These are phyloP conservation scores for Steinernema feltiae DNA, from an alignment of 1,140 invertebrate species.

Conservation along the genomic window DNA sequence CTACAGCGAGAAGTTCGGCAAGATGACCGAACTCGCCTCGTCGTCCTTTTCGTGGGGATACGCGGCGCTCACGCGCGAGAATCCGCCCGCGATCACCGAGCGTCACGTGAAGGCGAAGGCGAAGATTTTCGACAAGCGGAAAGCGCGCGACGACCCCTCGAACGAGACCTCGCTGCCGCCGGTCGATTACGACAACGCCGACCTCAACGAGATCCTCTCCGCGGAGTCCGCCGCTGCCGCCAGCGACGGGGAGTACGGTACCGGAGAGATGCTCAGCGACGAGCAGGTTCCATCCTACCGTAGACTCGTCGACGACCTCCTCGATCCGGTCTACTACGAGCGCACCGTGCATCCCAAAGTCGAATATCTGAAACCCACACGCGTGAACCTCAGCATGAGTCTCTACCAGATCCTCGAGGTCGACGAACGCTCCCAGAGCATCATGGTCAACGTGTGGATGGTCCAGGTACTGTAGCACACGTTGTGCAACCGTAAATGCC, in stretches of 20 bases:
- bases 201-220: neutral
- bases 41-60: neutral
- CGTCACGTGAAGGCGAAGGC: neutral
- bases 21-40: neutral
- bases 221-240: too few relatives aligned
- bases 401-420: conserved; percentile 55
- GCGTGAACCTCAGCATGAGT: conserved; percentile 52
- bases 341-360: conserved; percentile 48
- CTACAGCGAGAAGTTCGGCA: neutral
- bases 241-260: neutral
- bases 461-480: conserved; percentile 25
- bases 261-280: neutral
- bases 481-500: neutral
- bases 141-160: neutral
- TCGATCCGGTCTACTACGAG: conserved; percentile 51
- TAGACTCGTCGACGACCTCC: conserved; percentile 49
- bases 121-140: neutral
- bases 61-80: neutral
- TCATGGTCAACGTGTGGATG: conserved; percentile 56
- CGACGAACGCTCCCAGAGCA: conserved; percentile 47
- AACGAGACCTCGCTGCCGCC: neutral
- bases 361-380: conserved; percentile 41
- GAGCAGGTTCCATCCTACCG: conserved; percentile 23
- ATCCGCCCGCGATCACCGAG: neutral
- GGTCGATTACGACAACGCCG: neutral